Conservation (phyloP, 2,888 invertebrate genomes). For the Hyppa rectilinea region DNA sequence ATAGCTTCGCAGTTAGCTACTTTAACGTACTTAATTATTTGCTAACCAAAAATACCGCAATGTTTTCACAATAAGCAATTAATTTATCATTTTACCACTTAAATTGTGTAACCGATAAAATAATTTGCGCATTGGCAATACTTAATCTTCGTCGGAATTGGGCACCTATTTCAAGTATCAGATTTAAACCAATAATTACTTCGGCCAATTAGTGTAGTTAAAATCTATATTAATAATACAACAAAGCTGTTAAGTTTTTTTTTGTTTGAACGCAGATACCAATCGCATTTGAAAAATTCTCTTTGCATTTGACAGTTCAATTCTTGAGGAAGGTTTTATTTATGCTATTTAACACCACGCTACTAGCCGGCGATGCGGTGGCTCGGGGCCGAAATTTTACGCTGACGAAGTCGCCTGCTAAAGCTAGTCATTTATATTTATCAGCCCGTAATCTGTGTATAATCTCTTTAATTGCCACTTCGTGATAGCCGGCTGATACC, state of each 20-base stretch:
- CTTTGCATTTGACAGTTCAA: no score
- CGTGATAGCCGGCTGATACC: constrained; percentile 14
- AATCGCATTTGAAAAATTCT: no score
- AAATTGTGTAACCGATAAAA: constrained; percentile 27
- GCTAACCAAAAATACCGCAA: constrained; percentile 15
- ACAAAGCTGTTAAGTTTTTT: no score
- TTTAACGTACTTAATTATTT: constrained; percentile 2
- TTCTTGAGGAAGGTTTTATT: neutral
- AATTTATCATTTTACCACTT: constrained; percentile 32
- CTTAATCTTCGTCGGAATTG: constrained; percentile 13
- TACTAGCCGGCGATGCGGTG: neutral
- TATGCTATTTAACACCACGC: no score
- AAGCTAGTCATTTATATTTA: neutral
- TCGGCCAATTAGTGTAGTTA: neutral
- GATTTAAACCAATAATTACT: constrained; percentile 16
- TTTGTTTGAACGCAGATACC: no score
- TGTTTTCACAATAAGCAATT: constrained; percentile 26
- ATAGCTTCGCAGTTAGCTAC: neutral
- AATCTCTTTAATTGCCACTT: constrained; percentile 14
- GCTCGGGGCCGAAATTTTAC: neutral
- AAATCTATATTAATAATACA: neutral
- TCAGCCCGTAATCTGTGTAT: constrained; percentile 17
- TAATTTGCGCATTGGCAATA: constrained; percentile 27
- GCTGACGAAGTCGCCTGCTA: neutral
- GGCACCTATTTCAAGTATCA: constrained; percentile 4